Evolutionary conservation across 2,797 vertebrate species (phyloP).

Genomic region (Carcharodon carcharias): DNA sequence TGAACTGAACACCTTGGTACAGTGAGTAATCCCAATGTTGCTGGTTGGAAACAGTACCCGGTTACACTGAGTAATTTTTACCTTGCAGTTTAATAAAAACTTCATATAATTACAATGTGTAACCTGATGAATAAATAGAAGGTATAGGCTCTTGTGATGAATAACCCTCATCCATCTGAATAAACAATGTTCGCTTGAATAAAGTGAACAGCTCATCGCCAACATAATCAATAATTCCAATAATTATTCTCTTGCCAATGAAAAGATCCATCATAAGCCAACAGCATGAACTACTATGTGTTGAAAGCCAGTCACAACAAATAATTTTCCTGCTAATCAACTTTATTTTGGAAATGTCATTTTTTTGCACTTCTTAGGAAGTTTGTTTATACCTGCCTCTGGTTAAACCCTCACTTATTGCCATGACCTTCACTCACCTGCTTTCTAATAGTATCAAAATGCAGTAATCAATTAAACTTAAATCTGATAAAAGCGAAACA

Average conservation of each 20-base stretch:
- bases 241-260: not conserved
- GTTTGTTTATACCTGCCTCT: not conserved
- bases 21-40: not conserved
- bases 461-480: constrained; percentile 12
- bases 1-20: not conserved
- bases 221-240: not conserved
- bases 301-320: not conserved
- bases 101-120: too few species aligned
- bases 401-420: not conserved
- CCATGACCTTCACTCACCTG: constrained; percentile 10
- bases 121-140: not conserved
- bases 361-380: not conserved
- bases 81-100: not conserved
- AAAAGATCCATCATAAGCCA: not conserved
- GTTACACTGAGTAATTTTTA: not conserved
- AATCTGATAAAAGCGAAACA: constrained; percentile 31
- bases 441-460: constrained; percentile 5
- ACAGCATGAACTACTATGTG: not conserved
- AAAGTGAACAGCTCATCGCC: not conserved
- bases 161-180: not conserved
- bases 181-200: not conserved
- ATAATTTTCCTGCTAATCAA: not conserved
- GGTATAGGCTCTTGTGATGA: too few species aligned
- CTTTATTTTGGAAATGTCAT: not conserved
- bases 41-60: not conserved